Evolutionary conservation across 2,113 vertebrate genomes (phyloP), one percentile per base, ranked within the genome.

Genomic region (Thunnus thynnus): DNA sequence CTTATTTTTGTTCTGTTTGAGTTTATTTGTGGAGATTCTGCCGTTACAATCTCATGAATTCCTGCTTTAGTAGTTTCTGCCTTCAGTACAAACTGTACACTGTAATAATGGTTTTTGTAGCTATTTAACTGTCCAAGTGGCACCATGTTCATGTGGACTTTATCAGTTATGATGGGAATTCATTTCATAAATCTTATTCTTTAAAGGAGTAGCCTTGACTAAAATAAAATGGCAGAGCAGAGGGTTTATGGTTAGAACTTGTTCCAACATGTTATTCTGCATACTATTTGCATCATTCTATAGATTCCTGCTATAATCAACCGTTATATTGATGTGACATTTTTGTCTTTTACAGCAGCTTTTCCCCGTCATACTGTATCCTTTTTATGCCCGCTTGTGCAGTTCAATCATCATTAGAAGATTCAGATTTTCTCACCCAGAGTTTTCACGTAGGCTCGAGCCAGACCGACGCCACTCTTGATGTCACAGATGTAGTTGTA

Each of bases 401-500:
- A 16, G 13, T 47, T 11, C 12, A 16, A 47, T 18, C 5, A 50
- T 17, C 9, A n/a, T n/a, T 0, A 13, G 17, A 72, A 13, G 51
- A 88, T 25, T 60, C 5, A 0, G 3, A 8, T 66, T 52, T 79
- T 82, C 79, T 67, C 83, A 92, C 88, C 84, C 0, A 98, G 96
- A 77, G 96, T 96, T 89, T 97, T 97, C 78, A 99, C 96, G 94
- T 97, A 97, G 84, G 97, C 96, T 85, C 96, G 97, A 90, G 98
- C 98, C 97, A 99, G 95, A 60, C 96, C 96, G 78, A 99, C 97
- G 73, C 98, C 98, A 82, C 98, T 99, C 96, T 99, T 99, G 94
- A 99, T 99, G 93, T 99, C 98, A 95, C 98, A 99, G 93, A 99
- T 98, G 93, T 99, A 99, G 93, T 97, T 96, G 95, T 99, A 99